These are phyloP conservation scores for Drosophila algonquin DNA, from an alignment of 2,888 invertebrate species.

Conservation along the genomic window DNA sequence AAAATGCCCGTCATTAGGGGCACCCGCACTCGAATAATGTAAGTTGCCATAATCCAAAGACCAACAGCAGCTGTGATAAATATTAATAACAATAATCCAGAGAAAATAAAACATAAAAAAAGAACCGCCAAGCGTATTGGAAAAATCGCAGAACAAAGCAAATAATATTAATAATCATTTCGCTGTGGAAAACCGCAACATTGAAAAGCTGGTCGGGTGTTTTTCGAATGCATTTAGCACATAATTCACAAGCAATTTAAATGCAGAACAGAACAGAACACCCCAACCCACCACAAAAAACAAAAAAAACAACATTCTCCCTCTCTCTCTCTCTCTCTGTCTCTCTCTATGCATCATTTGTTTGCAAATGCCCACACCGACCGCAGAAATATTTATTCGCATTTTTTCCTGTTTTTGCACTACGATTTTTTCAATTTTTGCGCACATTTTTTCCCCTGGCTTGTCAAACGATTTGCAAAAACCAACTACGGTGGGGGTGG, in stretches of 20 bases:
- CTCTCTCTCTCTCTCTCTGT: no score
- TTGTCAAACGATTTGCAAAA: conserved; percentile 75
- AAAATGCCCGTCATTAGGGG: conserved; percentile 48
- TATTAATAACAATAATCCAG: conserved; percentile 18
- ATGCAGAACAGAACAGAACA: conserved; percentile 23
- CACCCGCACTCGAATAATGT: conserved; percentile 33
- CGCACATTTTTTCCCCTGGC: conserved; percentile 44
- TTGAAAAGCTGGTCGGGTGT: conserved; percentile 53
- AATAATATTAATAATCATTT: conserved; percentile 54
- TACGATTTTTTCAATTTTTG: conserved; percentile 30
- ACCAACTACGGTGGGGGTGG: conserved; percentile 54
- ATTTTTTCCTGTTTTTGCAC: not conserved
- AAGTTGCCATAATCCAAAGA: conserved; percentile 46
- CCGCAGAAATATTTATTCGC: conserved; percentile 68
- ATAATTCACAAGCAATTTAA: conserved; percentile 72
- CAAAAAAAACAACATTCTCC: not conserved
- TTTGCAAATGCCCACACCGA: conserved; percentile 40
- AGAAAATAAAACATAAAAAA: conserved; percentile 6
- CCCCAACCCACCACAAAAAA: not conserved
- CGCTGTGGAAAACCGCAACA: conserved; percentile 52
- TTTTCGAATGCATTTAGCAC: conserved; percentile 57
- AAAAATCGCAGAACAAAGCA: conserved; percentile 11
- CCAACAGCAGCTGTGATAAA: conserved; percentile 55
- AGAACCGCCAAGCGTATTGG: not conserved
- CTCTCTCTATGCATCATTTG: conserved; percentile 45